Percentiles rank a stretch among this genome's conserved stretches.
Evolutionary conservation across 1,140 invertebrate species (phyloP).

Genomic region (Apis dorsata): DNA sequence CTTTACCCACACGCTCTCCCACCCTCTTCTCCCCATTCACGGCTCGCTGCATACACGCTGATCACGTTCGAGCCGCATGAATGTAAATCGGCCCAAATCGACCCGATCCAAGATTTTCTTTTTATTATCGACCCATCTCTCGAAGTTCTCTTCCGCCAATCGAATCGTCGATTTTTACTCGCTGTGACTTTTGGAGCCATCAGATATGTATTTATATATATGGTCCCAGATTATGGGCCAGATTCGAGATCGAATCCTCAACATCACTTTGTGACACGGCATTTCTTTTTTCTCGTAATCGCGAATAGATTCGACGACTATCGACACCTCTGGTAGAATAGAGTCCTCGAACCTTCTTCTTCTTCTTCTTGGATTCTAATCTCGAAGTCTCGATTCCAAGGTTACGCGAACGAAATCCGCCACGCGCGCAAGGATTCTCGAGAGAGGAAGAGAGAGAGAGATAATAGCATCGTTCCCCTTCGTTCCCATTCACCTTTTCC

Average conservation of each 20-base stretch:
- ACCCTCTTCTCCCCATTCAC: slow-evolving; percentile 57
- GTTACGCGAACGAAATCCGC: slow-evolving; percentile 58
- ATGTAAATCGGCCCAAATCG: slow-evolving; percentile 54
- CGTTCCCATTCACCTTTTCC: too few relatives aligned
- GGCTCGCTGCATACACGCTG: slow-evolving; percentile 50
- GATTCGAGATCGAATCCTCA: slow-evolving; percentile 54
- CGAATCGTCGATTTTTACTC: too few relatives aligned
- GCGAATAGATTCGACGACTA: background rate
- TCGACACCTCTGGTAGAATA: slow-evolving; percentile 8
- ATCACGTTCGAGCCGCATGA: slow-evolving; percentile 47
- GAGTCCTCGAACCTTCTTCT: slow-evolving; percentile 51
- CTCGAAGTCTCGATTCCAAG: slow-evolving; percentile 51
- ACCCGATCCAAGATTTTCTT: slow-evolving; percentile 20
- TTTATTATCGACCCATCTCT: background rate
- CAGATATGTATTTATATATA: too few relatives aligned
- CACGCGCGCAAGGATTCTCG: background rate
- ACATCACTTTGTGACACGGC: background rate
- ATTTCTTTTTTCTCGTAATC: background rate
- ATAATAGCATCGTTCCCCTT: slow-evolving; percentile 4
- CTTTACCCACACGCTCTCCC: slow-evolving; percentile 21
- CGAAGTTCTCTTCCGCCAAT: too few relatives aligned
- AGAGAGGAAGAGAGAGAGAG: background rate
- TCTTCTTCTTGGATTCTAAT: slow-evolving; percentile 48
- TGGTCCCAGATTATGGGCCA: too few relatives aligned
- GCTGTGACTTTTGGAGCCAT: too few relatives aligned